Conservation (phyloP, 2,888 invertebrate genomes). For the Linnaemya tessellans region DNA sequence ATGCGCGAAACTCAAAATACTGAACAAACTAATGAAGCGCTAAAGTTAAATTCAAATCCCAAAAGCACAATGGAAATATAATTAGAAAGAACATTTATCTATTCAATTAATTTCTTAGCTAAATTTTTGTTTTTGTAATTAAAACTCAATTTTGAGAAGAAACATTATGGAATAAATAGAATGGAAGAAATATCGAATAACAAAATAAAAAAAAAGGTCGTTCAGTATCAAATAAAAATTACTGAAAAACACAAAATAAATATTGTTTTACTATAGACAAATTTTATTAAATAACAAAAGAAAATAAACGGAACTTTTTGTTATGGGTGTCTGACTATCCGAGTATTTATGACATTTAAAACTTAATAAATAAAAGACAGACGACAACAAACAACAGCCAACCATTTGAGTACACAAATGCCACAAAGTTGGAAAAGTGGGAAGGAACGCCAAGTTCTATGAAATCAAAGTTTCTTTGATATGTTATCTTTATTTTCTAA, state of each 20-base stretch:
- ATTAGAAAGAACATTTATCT: slow-evolving; percentile 55
- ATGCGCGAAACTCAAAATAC: slow-evolving; percentile 2
- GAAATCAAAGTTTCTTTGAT: too few relatives aligned
- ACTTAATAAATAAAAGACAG: not conserved
- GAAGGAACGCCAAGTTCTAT: not conserved
- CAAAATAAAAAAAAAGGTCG: slow-evolving; percentile 49
- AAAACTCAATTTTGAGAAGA: not conserved
- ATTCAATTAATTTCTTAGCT: slow-evolving; percentile 54
- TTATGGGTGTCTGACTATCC: not conserved
- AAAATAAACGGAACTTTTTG: not conserved
- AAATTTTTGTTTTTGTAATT: slow-evolving; percentile 14
- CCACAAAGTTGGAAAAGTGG: not conserved
- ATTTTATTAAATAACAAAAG: slow-evolving; percentile 58
- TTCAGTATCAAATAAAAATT: slow-evolving; percentile 8
- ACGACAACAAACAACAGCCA: not conserved
- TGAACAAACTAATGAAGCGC: slow-evolving; percentile 42
- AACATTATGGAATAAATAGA: slow-evolving; percentile 20
- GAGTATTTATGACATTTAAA: not conserved
- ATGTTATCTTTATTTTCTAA: not conserved
- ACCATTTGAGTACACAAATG: not conserved
- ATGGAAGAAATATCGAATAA: slow-evolving; percentile 40
- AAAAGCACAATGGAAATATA: slow-evolving; percentile 23
- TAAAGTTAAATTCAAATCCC: slow-evolving; percentile 16
- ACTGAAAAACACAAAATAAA: slow-evolving; percentile 19
- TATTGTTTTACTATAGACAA: slow-evolving; percentile 44